Evolutionary conservation across 1,140 invertebrate genomes (phyloP), one percentile per base, ranked within the genome.

Genomic region (Melitaea cinxia): DNA sequence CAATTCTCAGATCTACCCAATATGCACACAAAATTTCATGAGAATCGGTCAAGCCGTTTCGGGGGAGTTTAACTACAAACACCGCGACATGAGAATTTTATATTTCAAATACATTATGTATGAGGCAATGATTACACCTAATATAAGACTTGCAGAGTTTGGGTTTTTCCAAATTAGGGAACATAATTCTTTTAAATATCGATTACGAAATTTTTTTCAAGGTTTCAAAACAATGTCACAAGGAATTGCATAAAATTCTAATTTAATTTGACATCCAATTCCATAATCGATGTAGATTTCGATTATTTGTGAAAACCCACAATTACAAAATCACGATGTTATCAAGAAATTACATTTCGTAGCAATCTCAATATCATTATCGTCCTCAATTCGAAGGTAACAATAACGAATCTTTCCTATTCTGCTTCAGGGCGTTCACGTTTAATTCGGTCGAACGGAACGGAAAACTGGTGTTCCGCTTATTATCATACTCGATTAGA

Each of bases 381-480:
- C 42, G 17, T 58, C 56, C 24, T 58, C 28, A 30, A 47, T 45
- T 21, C 59, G 49, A 61, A 61, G 59, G 23, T 37, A 62, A 62
- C 23, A 19, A 60, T 28, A 60, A 52, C 49, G 47, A 50, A 37
- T 53, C 21, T 33, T 39, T 45, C 23, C 52, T 57, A 57, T 50
- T 55, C 28, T 57, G 24, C 33, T 65, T 57, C 23, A n/a, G 62
- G 62, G 62, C 62, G 62, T 65, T 65, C 47, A 65, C 45, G 19
- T 65, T 39, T 19, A 15, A 64, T 35, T 50, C 61, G 49, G 21
- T 64, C 19, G 39, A 28, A 47, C 55, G 61, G 39, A 64, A 64
- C 53, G 61, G 53, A 57, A 64, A 64, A 64, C 54, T 49, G n/a
- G 39, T 49, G 54, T 64, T 64, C 53, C 61, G 61, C 42, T 49